Evolutionary conservation across 2,888 invertebrate genomes (phyloP), one percentile per base, ranked within the genome.

Genomic region (Pelosia muscerda): DNA sequence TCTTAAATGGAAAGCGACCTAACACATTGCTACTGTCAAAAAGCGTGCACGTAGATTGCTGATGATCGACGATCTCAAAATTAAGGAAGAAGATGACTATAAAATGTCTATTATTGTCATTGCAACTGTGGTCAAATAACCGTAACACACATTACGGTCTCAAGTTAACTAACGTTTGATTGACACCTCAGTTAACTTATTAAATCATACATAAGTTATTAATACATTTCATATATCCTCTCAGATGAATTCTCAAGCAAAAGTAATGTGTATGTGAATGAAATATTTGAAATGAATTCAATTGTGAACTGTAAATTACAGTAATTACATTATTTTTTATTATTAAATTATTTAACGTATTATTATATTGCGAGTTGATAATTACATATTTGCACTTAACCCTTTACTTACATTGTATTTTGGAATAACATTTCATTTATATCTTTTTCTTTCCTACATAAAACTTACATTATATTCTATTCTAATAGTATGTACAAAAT

Each of bases 401-500:
- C 85, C 83, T 68, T 79, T 69, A 73, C 58, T 61, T 66, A 60
- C 49, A 65, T 42, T 72, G 69, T 65, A 70, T 73, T 68, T 77
- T 73, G 79, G 70, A 75, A 81, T 80, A 75, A 68, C 68, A 61
- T 69, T 75, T 76, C 65, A 74, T 59, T 68, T 65, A 72, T 64
- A 26, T 65, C 63, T 54, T 68, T 67, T 70, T 54, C 42, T 63
- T 67, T 68, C 74, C 74, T 73, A 75, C 73, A 69, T 67, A 76
- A 73, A 75, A 62, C 74, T 76, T 78, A 81, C 61, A 65, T n/a
- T 75, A 62, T 76, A 75, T 49, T 65, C 77, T 78, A 66, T 69
- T 71, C 81, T 83, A 84, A 72, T 62, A 78, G 75, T 87, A 88
- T 88, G 79, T 87, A 89, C 88, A 89, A 85, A 81, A 85, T 77